Conservation (phyloP, 2,113 vertebrate species). For the Phyllopteryx taeniolatus region DNA sequence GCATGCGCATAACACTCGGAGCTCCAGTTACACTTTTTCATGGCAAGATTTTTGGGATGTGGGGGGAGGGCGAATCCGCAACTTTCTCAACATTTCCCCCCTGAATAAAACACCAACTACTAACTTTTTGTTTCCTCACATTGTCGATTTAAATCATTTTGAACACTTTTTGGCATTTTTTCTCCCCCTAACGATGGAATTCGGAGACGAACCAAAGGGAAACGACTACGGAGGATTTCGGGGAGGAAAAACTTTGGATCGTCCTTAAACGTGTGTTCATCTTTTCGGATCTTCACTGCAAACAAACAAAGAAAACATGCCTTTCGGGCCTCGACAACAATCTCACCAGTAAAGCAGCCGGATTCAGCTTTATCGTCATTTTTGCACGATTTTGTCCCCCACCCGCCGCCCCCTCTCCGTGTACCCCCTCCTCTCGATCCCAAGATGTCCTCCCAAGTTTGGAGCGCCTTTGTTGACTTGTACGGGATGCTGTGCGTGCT, state of each 20-base stretch:
- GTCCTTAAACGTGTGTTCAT: neutral
- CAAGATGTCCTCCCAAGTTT: conserved; percentile 77
- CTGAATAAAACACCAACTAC: neutral
- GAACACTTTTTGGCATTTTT: neutral
- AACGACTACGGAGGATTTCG: neutral
- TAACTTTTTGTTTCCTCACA: neutral
- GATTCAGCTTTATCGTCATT: neutral
- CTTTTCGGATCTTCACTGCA: neutral
- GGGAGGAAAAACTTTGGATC: conserved; percentile 3
- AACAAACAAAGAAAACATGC: neutral
- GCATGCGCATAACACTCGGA: conserved; percentile 41
- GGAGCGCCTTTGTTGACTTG: conserved; percentile 69
- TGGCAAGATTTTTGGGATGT: conserved; percentile 66
- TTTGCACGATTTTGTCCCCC: conserved; percentile 19
- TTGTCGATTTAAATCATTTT: neutral
- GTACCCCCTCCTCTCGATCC: conserved; percentile 11
- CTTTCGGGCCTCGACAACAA: neutral
- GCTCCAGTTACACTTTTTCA: conserved; percentile 78
- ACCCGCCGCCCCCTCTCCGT: no score
- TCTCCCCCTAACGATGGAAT: neutral
- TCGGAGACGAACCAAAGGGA: neutral
- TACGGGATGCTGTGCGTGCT: conserved; percentile 67
- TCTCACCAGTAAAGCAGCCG: neutral
- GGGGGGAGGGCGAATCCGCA: conserved; percentile 70
- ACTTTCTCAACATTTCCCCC: conserved; percentile 39